Base-by-base conservation (phyloP, 2,113 vertebrate species). In the Bos javanicus region DNA sequence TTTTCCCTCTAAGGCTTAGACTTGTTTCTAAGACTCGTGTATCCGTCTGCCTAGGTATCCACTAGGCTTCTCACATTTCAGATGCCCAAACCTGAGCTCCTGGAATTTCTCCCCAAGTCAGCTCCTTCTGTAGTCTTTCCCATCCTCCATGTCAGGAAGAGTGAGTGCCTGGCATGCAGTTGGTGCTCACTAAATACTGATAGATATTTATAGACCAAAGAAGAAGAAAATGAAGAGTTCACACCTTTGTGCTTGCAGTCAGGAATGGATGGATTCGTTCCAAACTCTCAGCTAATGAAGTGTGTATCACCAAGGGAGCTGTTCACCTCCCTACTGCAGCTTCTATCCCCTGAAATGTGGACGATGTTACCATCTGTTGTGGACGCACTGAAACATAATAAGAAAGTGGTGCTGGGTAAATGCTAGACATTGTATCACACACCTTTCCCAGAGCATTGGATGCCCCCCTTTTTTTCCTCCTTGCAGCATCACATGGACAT, bases 361-460 rank as follows among this genome's bases (percentile, higher is more conserved):
- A 11, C 28, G 1, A 2, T 6, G 1, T 84, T 59, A 6, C 52
- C 36, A 1, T 71, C 10, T n/a, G 36, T 9, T 1, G 1, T 8
- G 15, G 19, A 3, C 0, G n/a, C 16, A 14, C 16, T 30, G 10
- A 80, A 28, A 71, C 28, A 6, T 2, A 57, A 30, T 30, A 54
- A 26, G 33, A 84, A 46, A 62, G 57, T 2, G 21, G 36, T 19
- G 17, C 26, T 50, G 0, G 15, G 0, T 9, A 23, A 36, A 7
- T 1, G 33, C 21, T 59, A 56, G 56, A n/a, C 14, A 1, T 28
- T 14, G 3, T 7, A 4, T 36, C 7, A 4, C 1, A 2, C 1
- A 9, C 39, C 33, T 59, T 74, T 25, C 16, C 89, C 30, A 7
- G 36, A 81, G 84, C 3, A 5, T 56, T 87, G 52, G 11, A 46